Evolutionary conservation across 2,113 vertebrate genomes (phyloP).

Genomic region (Tricholaema leucomelas): DNA sequence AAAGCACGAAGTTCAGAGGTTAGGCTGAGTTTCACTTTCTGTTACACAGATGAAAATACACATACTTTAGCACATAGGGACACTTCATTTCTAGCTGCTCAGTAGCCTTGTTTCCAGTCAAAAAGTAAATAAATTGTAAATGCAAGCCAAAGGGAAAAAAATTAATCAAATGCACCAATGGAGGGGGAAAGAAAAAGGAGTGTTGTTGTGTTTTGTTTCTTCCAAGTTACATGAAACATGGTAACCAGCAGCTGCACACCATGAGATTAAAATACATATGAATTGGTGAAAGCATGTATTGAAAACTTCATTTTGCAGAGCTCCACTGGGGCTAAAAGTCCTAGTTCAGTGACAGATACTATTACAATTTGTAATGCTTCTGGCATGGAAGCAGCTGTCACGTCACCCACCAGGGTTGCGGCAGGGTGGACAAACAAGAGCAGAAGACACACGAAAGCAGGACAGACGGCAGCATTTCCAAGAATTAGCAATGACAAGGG

Average conservation of each 20-base stretch:
- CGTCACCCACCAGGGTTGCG: slow-evolving; percentile 37
- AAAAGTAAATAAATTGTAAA: background rate
- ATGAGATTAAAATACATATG: background rate
- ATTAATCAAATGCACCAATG: background rate
- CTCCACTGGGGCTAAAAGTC: slow-evolving; percentile 1
- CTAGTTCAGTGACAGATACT: slow-evolving; percentile 25
- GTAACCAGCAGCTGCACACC: background rate
- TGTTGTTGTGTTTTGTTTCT: background rate
- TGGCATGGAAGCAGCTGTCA: slow-evolving; percentile 53
- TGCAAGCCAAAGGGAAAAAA: background rate
- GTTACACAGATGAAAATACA: background rate
- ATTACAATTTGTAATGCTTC: slow-evolving; percentile 51
- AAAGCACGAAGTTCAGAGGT: background rate
- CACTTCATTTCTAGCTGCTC: background rate
- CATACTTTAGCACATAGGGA: background rate
- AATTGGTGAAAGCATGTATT: background rate
- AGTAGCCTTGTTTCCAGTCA: background rate
- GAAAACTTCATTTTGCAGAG: background rate
- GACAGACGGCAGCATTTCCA: slow-evolving; percentile 39
- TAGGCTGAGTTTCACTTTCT: background rate
- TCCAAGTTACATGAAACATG: background rate
- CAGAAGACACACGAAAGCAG: slow-evolving; percentile 24
- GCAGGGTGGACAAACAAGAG: slow-evolving; percentile 37
- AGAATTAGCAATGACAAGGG: slow-evolving; percentile 41
- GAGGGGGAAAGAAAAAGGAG: background rate